A percentile compares a stretch with the other conserved stretches of the same genome.
Evolutionary conservation across 1,140 invertebrate genomes (phyloP).

Genomic region (Ceratina japonica): DNA sequence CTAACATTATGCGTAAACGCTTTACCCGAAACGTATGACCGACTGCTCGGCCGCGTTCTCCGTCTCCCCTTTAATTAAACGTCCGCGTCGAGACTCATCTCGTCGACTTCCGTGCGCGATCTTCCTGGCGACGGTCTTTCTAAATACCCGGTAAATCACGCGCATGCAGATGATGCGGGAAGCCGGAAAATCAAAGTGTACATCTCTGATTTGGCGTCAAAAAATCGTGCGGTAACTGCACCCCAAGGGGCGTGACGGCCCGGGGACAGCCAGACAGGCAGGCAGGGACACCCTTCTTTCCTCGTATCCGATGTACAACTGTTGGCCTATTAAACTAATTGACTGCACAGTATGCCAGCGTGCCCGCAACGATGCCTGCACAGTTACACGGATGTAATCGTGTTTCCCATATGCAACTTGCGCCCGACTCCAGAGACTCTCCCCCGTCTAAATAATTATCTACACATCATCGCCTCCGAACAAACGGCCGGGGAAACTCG

Average conservation of each 20-base stretch:
- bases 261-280: neutral
- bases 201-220: slow-evolving; percentile 13
- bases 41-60: slow-evolving; percentile 5
- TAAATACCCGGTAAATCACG: neutral
- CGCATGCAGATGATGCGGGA: too few species aligned
- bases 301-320: slow-evolving; percentile 68
- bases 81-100: slow-evolving; percentile 14
- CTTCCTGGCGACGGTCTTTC: neutral
- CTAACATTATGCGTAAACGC: slow-evolving; percentile 71
- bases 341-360: slow-evolving; percentile 73
- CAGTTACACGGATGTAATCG: slow-evolving; percentile 39
- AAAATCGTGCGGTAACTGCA: slow-evolving; percentile 39
- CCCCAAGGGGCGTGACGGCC: slow-evolving; percentile 35
- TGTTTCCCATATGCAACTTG: slow-evolving; percentile 30
- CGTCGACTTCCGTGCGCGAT: neutral
- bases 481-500: slow-evolving; percentile 47
- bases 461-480: slow-evolving; percentile 72
- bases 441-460: slow-evolving; percentile 67
- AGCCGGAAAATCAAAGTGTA: slow-evolving; percentile 7
- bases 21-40: slow-evolving; percentile 39
- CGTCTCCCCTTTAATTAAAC: slow-evolving; percentile 57
- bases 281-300: slow-evolving; percentile 46
- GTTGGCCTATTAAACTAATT: slow-evolving; percentile 80
- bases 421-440: slow-evolving; percentile 41
- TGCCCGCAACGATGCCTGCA: slow-evolving; percentile 56